Evolutionary conservation across 2,797 vertebrate genomes (phyloP), one percentile per base, ranked within the genome.

Genomic region (Pantherophis alleghaniensis): DNA sequence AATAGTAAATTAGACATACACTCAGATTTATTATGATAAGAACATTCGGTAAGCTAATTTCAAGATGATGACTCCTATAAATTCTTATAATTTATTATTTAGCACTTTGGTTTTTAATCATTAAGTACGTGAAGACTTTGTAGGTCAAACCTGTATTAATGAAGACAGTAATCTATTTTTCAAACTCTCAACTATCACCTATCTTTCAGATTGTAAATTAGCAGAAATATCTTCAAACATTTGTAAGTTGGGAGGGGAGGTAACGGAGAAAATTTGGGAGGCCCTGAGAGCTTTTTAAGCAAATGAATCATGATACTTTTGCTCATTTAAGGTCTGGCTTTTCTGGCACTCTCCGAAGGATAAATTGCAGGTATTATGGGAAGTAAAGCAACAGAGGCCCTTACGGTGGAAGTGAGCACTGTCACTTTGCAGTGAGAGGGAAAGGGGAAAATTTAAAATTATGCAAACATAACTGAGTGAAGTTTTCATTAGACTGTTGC

Each of bases 71-170:
- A 98, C 98, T 98, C 97, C 98, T 98, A 98, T 98, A 98, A 98
- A 98, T 98, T 98, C 97, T 97, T 98, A 98, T 98, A 98, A 99
- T 99, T 98, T 98, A 98, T 98, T 98, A 98, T 98, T 98, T 98
- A 97, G 97, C 95, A 97, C 98, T 98, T 98, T 97, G 97, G 98
- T 97, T 98, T 98, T 98, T 98, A 98, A 98, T 98, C 98, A 98
- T 97, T 98, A 98, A 98, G 98, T 98, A 98, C 98, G 97, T 98
- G 98, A 98, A 98, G 98, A 98, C 98, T 98, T 98, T 98, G 98
- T 98, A 98, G 98, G 98, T 98, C 98, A 98, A 98, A 98, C 97
- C 98, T 98, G 97, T 98, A 98, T 97, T 98, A 98, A 98, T 98
- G 98, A 98, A 98, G 98, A 98, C 97, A 97, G 97, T 98, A 98